Base-by-base conservation (phyloP, 2,113 vertebrate genomes). In the Rhizomys pruinosus region DNA sequence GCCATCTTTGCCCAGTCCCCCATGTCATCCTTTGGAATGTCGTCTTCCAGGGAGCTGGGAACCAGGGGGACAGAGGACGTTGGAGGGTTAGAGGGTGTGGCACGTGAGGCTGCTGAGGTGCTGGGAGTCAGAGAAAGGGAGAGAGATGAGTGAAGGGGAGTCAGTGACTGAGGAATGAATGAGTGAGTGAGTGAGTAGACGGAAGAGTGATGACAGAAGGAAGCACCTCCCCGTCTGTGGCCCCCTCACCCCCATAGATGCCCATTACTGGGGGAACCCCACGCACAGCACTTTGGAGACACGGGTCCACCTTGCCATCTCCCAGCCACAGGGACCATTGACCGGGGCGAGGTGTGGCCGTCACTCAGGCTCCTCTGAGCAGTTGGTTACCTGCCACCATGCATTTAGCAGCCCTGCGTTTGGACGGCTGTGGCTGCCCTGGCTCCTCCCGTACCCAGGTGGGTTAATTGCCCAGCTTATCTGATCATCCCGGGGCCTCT, bases 401-500 rank as follows among this genome's bases (percentile, higher is more conserved):
- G 25, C 15, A 29, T 47, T 87, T 29, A 22, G 69, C 64, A 74
- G 63, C 34, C 63, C 69, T 2, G 7, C 15, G 44, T 44, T 27
- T 22, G 34, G 63, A 39, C 37, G 3, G 1, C 52, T 11, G 37
- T 44, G 27, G n/a, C 57, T 11, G 37, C 25, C n/a, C 37, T 63
- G 37, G 44, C 80, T 82, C 37, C 1, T 8, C 27, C 11, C 7
- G 11, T 11, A 7, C 52, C 17, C 47, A 44, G 44, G 59, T 76
- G 71, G 55, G 64, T 27, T 94, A 95, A 96, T 95, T 92, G 52
- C 78, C 80, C 42, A 10, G 32, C 3, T 0, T 94, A 88, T 93
- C 96, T 5, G 85, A 74, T 77, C 94, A 95, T 96, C 94, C 94
- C 71, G 47, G 39, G 81, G 59, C 63, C 89, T 94, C 90, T 96